phyloP scores from a whole-genome alignment of 2,888 invertebrate genomes.

The Hirudinaria manillensis region DNA sequence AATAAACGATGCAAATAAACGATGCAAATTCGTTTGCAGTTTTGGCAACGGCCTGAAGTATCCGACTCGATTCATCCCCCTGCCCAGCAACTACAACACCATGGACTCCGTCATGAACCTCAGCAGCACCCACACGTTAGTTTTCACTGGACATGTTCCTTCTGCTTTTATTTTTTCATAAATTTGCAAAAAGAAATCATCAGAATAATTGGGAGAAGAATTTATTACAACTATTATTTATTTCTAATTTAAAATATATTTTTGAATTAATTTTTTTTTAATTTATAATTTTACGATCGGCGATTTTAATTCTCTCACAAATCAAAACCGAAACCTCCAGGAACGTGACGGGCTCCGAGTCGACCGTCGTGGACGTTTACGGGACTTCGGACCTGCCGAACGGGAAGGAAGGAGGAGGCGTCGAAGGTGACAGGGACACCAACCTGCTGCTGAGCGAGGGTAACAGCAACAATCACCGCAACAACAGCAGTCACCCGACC shows the following conservation, averaged over 20 bases:
- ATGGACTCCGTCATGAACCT: slow-evolving; percentile 23
- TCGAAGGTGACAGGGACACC: neutral
- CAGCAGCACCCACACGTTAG: neutral
- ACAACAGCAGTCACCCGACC: neutral
- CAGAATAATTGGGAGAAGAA: no score
- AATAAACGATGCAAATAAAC: neutral
- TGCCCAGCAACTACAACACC: slow-evolving; percentile 29
- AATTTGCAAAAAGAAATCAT: neutral
- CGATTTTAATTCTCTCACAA: neutral
- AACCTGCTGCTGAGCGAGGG: neutral
- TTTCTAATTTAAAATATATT: no score
- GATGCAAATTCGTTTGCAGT: neutral
- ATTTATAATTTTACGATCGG: neutral
- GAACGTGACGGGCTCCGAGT: neutral
- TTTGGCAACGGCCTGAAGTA: slow-evolving; percentile 27
- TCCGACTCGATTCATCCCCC: slow-evolving; percentile 16
- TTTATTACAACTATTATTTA: no score
- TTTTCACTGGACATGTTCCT: neutral
- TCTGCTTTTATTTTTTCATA: neutral
- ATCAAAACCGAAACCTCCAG: neutral
- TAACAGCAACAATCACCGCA: neutral
- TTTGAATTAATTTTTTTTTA: no score
- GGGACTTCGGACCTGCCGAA: neutral
- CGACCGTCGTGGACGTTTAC: slow-evolving; percentile 5
- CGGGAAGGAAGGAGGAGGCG: no score